A percentile compares a stretch with the other conserved stretches of the same genome.
phyloP scores from a whole-genome alignment of 2,797 vertebrate species.

The Pelobates cultripes region DNA sequence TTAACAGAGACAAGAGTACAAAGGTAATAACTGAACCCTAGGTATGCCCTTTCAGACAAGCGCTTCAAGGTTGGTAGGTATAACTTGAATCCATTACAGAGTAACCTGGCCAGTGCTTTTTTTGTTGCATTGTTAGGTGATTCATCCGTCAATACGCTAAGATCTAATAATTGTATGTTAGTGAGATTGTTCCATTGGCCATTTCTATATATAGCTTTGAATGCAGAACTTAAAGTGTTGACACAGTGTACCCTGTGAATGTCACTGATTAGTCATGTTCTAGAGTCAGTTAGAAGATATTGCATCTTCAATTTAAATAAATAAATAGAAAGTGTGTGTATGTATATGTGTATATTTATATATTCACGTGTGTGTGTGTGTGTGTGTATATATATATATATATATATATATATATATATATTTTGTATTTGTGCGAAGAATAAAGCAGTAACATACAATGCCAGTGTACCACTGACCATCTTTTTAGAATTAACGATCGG shows the following conservation, averaged over 20 bases:
- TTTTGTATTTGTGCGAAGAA: no score
- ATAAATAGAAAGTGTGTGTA: no score
- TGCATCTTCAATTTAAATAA: no score
- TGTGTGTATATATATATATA: no score
- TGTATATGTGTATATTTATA: no score
- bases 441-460: no score
- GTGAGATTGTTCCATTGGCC: neutral
- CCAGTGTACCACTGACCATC: no score
- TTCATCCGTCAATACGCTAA: neutral
- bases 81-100: neutral
- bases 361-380: no score
- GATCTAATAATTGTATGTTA: neutral
- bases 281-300: neutral
- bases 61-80: neutral
- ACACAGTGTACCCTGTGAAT: neutral
- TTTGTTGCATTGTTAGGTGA: neutral
- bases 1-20: no score
- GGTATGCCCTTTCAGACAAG: neutral
- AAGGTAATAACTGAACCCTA: neutral
- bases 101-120: neutral
- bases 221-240: neutral
- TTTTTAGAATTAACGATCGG: no score
- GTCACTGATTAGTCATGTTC: neutral
- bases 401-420: no score
- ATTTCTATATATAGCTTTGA: neutral